Percentiles rank a stretch among this genome's conserved stretches.
Conservation (phyloP, 2,888 invertebrate genomes). For the Sepioteuthis lessoniana region DNA sequence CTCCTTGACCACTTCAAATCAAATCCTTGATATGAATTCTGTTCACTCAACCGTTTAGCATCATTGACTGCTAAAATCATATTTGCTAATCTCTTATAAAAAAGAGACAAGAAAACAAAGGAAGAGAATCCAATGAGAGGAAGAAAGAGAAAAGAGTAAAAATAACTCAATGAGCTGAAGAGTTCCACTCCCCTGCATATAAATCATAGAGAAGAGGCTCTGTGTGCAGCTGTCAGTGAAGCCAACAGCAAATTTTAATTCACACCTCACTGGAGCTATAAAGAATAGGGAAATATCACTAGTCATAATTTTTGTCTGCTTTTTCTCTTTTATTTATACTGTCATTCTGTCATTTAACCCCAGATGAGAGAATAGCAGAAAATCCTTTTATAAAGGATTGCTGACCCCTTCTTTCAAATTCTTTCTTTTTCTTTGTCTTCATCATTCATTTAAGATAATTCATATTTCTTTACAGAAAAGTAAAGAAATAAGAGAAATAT, state of each 20-base stretch:
- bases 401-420: too few species aligned
- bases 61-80: slow-evolving; percentile 33
- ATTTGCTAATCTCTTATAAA: background rate
- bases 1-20: background rate
- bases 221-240: slow-evolving; percentile 33
- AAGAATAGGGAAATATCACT: background rate
- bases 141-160: background rate
- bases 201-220: background rate
- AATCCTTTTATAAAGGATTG: too few species aligned
- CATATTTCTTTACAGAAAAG: too few species aligned
- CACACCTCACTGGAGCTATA: slow-evolving; percentile 14
- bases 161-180: background rate
- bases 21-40: background rate
- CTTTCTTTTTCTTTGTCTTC: too few species aligned
- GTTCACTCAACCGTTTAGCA: background rate
- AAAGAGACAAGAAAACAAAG: too few species aligned
- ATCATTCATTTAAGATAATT: too few species aligned
- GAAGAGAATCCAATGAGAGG: background rate
- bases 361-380: too few species aligned
- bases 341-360: too few species aligned
- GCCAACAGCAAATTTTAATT: background rate
- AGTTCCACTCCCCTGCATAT: slow-evolving; percentile 4
- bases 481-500: too few species aligned
- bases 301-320: background rate
- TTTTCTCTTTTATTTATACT: too few species aligned